These are phyloP conservation scores for Luehdorfia chinensis DNA, from an alignment of 1,140 invertebrate species.

Conservation along the genomic window DNA sequence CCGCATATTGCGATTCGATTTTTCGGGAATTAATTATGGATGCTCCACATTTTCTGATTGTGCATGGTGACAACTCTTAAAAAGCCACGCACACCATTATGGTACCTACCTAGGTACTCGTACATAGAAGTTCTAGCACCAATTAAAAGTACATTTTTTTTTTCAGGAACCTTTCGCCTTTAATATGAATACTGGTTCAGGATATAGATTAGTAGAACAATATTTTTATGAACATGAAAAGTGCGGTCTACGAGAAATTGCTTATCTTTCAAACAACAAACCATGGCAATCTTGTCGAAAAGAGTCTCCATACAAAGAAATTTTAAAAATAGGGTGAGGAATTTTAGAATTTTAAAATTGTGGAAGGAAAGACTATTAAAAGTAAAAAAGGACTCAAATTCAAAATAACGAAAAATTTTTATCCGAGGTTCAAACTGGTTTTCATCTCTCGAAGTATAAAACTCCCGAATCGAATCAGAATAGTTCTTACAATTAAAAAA, in stretches of 20 bases:
- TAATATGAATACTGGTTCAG: conserved; percentile 77
- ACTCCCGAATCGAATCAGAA: no score
- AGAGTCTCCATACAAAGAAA: conserved; percentile 79
- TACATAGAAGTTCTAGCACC: background rate
- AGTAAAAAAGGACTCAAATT: no score
- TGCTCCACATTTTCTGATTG: no score
- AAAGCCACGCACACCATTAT: no score
- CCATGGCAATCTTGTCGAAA: conserved; percentile 77
- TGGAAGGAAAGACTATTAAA: no score
- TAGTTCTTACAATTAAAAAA: conserved; percentile 6
- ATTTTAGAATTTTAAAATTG: background rate
- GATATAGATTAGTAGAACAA: conserved; percentile 79
- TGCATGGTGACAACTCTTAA: no score
- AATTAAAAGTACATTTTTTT: background rate
- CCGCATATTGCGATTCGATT: no score
- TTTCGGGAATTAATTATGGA: no score
- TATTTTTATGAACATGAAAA: conserved; percentile 82
- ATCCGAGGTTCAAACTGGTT: no score
- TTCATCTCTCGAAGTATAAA: background rate
- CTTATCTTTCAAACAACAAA: conserved; percentile 75
- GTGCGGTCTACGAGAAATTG: conserved; percentile 80
- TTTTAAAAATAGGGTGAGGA: conserved; percentile 78
- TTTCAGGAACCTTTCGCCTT: conserved; percentile 78
- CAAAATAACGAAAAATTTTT: no score
- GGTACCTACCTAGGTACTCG: background rate